Percentiles rank a stretch among this genome's conserved stretches.
phyloP scores from a whole-genome alignment of 2,113 vertebrate species.

The Elanus axillaris region DNA sequence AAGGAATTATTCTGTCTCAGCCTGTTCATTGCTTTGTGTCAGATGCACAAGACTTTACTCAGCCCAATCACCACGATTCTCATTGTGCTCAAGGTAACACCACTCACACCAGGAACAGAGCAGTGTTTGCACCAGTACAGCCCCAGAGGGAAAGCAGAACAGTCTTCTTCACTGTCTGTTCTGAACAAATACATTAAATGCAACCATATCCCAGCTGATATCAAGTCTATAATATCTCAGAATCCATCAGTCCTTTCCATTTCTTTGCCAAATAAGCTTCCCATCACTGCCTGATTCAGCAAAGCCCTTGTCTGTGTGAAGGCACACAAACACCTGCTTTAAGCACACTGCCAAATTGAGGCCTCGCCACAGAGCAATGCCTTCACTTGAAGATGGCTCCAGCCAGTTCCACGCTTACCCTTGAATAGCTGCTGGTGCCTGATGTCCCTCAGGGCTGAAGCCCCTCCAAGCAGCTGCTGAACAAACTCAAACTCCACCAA shows the following conservation, averaged over 20 bases:
- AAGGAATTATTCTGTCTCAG: not conserved
- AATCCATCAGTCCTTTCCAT: not conserved
- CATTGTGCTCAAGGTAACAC: fast-evolving
- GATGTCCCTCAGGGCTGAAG: not conserved
- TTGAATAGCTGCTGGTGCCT: not conserved
- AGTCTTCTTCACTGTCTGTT: not conserved
- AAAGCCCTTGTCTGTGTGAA: not conserved
- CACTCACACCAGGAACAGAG: not conserved
- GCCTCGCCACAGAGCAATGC: not conserved
- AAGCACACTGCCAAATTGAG: not conserved
- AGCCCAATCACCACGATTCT: not conserved
- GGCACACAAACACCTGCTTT: not conserved
- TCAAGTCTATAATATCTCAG: not conserved
- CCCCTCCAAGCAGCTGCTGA: not conserved
- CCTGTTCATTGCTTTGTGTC: not conserved
- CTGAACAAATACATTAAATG: not conserved
- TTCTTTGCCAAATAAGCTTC: not conserved
- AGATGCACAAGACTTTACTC: not conserved
- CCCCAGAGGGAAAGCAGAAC: not conserved
- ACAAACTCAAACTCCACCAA: not conserved
- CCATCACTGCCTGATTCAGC: not conserved
- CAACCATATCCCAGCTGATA: not conserved
- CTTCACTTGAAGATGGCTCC: not conserved
- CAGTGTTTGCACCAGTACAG: not conserved
- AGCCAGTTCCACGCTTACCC: not conserved